Evolutionary conservation across 2,888 invertebrate genomes (phyloP).

Genomic region (Aricia artaxerxes): DNA sequence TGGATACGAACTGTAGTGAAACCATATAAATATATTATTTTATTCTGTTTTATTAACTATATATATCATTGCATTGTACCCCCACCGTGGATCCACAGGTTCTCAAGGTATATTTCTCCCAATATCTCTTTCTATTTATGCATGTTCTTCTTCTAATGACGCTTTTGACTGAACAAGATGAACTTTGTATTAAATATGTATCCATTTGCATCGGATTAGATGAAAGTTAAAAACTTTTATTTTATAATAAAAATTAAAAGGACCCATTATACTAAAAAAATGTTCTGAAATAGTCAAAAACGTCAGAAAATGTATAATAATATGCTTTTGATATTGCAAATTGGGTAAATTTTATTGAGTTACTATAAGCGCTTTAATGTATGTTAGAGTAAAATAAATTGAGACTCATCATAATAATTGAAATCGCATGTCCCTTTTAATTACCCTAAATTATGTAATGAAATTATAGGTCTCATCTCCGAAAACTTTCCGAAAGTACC

Average conservation of each 20-base stretch:
- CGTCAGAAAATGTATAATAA: slow-evolving; percentile 27
- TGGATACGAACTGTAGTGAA: slow-evolving; percentile 61
- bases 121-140: slow-evolving; percentile 75
- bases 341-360: slow-evolving; percentile 35
- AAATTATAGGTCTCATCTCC: not conserved
- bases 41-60: slow-evolving; percentile 75
- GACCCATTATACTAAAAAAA: not conserved
- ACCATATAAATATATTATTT: slow-evolving; percentile 56
- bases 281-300: slow-evolving; percentile 6
- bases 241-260: not conserved
- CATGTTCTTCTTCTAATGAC: slow-evolving; percentile 58
- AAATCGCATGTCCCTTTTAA: not conserved
- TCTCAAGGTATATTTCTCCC: slow-evolving; percentile 81
- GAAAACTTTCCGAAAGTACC: not conserved
- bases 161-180: not conserved
- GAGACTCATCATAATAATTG: not conserved
- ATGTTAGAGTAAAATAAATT: slow-evolving; percentile 16
- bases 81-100: slow-evolving; percentile 80
- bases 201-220: no score
- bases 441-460: not conserved
- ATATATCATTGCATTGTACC: slow-evolving; percentile 76
- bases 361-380: slow-evolving; percentile 28
- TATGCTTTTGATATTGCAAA: slow-evolving; percentile 48
- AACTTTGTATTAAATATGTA: not conserved
- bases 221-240: not conserved